These are phyloP conservation scores for Erynnis tages DNA, from an alignment of 2,888 invertebrate genomes.

Conservation along the genomic window DNA sequence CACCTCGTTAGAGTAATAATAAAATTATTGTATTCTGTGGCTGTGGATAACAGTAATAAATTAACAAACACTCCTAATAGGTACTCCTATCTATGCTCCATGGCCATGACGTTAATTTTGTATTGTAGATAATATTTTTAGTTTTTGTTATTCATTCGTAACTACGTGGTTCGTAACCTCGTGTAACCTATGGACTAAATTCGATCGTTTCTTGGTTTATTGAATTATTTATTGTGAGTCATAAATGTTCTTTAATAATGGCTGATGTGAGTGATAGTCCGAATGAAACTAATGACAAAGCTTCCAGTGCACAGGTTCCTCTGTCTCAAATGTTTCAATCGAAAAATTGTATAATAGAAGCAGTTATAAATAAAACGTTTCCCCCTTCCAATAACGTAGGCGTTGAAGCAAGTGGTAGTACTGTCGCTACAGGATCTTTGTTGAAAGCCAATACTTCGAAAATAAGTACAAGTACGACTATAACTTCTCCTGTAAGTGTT, in stretches of 20 bases:
- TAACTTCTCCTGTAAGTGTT: neutral
- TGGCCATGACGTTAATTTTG: no score
- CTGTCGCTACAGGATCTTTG: neutral
- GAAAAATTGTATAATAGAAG: conserved; percentile 31
- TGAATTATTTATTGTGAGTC: conserved; percentile 1
- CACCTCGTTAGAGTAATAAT: no score
- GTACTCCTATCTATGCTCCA: no score
- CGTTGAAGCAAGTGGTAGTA: neutral
- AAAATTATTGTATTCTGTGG: no score
- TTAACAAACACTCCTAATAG: no score
- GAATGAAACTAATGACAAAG: conserved; percentile 44
- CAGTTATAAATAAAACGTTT: conserved; percentile 30
- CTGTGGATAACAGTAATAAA: no score
- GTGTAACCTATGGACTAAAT: no score
- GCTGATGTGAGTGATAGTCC: conserved; percentile 45
- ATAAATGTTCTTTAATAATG: conserved; percentile 37
- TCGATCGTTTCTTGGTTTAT: neutral
- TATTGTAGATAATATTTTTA: no score
- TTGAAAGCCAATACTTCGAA: no score
- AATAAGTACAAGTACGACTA: no score
- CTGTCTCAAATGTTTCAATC: conserved; percentile 16
- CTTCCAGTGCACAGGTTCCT: conserved; percentile 42
- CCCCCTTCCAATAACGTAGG: conserved; percentile 32
- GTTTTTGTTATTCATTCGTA: no score
- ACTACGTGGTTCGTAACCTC: no score